Conservation (phyloP, 2,113 vertebrate genomes). For the Copsychus sechellarum region DNA sequence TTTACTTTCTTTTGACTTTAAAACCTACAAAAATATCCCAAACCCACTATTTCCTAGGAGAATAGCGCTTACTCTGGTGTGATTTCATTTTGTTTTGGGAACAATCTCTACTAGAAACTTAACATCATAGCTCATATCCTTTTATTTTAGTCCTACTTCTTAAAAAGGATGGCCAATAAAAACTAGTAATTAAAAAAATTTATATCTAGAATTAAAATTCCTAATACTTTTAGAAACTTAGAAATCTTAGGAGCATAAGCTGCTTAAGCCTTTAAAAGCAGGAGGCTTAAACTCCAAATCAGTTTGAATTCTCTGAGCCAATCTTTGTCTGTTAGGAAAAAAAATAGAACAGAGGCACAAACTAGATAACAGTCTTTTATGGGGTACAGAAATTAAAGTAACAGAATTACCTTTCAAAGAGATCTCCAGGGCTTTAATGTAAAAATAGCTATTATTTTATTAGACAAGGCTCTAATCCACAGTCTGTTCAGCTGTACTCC, state of each 20-base stretch:
- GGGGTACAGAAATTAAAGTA: conserved; percentile 72
- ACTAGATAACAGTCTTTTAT: conserved; percentile 71
- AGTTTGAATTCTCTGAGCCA: conserved; percentile 63
- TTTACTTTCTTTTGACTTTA: background rate
- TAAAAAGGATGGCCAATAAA: background rate
- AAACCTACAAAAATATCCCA: background rate
- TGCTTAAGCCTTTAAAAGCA: conserved; percentile 60
- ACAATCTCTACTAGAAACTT: background rate
- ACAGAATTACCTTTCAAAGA: conserved; percentile 72
- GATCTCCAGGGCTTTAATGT: conserved; percentile 70
- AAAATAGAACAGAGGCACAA: conserved; percentile 57
- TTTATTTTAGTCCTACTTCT: background rate
- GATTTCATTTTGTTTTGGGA: background rate
- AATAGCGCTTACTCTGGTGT: background rate
- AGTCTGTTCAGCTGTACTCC: conserved; percentile 53
- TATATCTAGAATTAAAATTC: background rate
- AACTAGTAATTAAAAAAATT: background rate
- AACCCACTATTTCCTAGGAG: background rate
- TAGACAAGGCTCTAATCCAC: conserved; percentile 69
- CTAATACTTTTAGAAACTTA: conserved; percentile 21
- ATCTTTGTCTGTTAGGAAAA: conserved; percentile 26
- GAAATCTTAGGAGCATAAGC: conserved; percentile 46
- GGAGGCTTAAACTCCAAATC: conserved; percentile 61
- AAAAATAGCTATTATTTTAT: conserved; percentile 77
- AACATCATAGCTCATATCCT: background rate